Percentiles rank a stretch among this genome's conserved stretches.
These are phyloP conservation scores for Xiphophorus hellerii DNA, from an alignment of 2,113 vertebrate species.

Conservation along the genomic window DNA sequence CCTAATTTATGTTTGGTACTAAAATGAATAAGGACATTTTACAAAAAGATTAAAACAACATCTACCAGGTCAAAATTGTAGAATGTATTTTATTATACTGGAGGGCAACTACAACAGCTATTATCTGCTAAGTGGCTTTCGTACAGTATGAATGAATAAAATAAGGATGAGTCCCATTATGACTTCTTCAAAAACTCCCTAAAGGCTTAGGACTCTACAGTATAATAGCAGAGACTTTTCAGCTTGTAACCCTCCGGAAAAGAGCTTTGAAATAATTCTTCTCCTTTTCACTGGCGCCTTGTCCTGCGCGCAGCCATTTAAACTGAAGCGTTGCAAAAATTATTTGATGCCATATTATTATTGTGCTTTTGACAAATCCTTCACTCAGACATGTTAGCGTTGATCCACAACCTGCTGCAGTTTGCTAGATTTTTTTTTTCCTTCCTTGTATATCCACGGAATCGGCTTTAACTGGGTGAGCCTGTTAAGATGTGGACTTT, in stretches of 20 bases:
- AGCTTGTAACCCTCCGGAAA: slow-evolving; percentile 56
- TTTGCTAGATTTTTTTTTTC: slow-evolving; percentile 16
- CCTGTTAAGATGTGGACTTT: slow-evolving; percentile 66
- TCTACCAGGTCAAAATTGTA: slow-evolving; percentile 51
- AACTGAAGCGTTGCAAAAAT: slow-evolving; percentile 32
- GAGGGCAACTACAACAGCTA: slow-evolving; percentile 62
- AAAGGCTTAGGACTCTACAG: slow-evolving; percentile 62
- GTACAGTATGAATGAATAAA: slow-evolving; percentile 74
- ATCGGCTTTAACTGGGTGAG: slow-evolving; percentile 72
- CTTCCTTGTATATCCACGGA: slow-evolving; percentile 59
- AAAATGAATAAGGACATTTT: slow-evolving; percentile 69
- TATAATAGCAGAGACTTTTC: slow-evolving; percentile 64
- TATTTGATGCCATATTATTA: slow-evolving; percentile 59
- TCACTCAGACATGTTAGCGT: slow-evolving; percentile 36
- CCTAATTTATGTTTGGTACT: slow-evolving; percentile 64
- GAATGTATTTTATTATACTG: slow-evolving; percentile 60
- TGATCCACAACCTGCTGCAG: slow-evolving; percentile 35
- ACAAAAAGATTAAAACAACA: slow-evolving; percentile 23
- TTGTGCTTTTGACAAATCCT: slow-evolving; percentile 59
- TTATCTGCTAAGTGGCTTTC: slow-evolving; percentile 62
- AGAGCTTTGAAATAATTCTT: slow-evolving; percentile 49
- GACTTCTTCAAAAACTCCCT: slow-evolving; percentile 69
- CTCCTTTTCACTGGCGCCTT: slow-evolving; percentile 35
- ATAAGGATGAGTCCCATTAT: slow-evolving; percentile 73
- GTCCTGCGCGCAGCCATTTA: slow-evolving; percentile 52